Evolutionary conservation across 2,797 vertebrate species (phyloP), one percentile per base, ranked within the genome.

Genomic region (Vireo griseus): DNA sequence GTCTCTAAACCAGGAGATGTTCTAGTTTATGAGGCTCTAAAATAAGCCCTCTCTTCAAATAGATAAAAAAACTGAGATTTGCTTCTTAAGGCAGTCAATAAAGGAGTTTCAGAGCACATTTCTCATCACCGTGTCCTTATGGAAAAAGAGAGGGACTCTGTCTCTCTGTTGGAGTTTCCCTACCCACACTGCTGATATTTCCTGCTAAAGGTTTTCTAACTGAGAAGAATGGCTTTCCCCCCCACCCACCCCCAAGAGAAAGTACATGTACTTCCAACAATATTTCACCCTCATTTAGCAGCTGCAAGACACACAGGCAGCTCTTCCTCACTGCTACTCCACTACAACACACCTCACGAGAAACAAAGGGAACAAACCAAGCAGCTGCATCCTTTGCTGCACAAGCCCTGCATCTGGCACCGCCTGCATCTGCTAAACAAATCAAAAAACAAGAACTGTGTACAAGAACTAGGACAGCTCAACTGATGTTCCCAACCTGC

Each of bases 1-100:
- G 3, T 65, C 78, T 52, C 88, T 67, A 48, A 77, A 71, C 37
- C 19, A 67, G 21, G 69, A 25, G 40, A 85, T 57, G 21, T 57
- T 89, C n/a, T 52, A 87, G n/a, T 69, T 94, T 87, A 91, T 67
- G 69, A 54, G 48, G 52, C 35, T 89, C 45, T 73, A 94, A 92
- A 90, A 90, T 55, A 86, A 80, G 26, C 8, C 57, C 22, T 63
- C 45, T 78, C 86, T 69, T 94, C 79, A 88, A 89, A 91, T 0
- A 86, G 44, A 58, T 58, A 57, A 83, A 88, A 88, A 59, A 44
- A 3, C 3, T n/a, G 63, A 80, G n/a, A 52, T 51, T 20, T 78
- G 29, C 39, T 78, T 78, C 35, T 39, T 39, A 75, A 62, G 58
- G 26, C 40, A 92, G 83, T 65, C 86, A 71, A 14, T 77, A 83